Evolutionary conservation across 2,797 vertebrate genomes (phyloP), one percentile per base, ranked within the genome.

Genomic region (Darevskia nairensis): DNA sequence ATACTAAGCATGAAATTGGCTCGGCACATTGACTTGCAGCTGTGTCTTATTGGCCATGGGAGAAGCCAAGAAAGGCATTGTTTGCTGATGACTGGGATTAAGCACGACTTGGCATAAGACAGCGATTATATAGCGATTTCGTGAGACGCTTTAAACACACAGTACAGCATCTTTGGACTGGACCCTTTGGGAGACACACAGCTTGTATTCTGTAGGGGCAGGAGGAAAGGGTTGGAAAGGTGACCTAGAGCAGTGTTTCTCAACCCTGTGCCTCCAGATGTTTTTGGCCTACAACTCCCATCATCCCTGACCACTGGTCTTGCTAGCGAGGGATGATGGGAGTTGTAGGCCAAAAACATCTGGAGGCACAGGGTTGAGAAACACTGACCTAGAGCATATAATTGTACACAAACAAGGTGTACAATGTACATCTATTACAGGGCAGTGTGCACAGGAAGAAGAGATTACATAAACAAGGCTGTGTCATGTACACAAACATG

Each of bases 1-100:
- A 90, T 69, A 85, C 44, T 55, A 68, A 84, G 69, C 82, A 85
- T 87, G 86, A 77, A 81, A 87, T 80, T 87, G 86, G 77, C 61
- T 27, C 81, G 10, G 69, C 46, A 80, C 44, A 84, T 50, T 72
- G 55, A n/a, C 15, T 4, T 86, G 66, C 46, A 69, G 92, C 90
- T 89, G 90, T 89, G 88, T 83, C 71, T 46, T 0, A 1, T 50
- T 8, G 11, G 6, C 59, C 25, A 46, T 4, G 3, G 21, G 35
- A 85, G 90, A 76, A 71, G 69, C 6, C 1, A 0, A 85, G 87
- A 64, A 89, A 17, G 32, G 71, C 35, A 9, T 11, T 29, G 3
- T 59, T 89, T 66, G 81, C 80, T 85, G 4, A 80, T 39, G 39
- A 80, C 59, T 79, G 0, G 83, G 79, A 85, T 81, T 0, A 29